phyloP scores from a whole-genome alignment of 2,888 invertebrate species.

The Acronicta aceris region DNA sequence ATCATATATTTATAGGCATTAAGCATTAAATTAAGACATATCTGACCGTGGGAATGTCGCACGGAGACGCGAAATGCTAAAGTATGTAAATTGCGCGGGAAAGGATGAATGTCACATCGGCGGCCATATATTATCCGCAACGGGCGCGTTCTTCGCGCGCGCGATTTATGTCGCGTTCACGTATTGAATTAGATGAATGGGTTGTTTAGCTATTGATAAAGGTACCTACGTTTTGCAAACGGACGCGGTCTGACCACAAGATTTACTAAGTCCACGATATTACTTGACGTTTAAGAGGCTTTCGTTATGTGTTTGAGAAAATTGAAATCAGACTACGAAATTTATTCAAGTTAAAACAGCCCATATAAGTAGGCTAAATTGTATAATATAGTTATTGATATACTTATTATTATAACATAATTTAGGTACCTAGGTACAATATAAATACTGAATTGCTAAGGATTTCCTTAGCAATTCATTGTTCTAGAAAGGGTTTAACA shows the following conservation, averaged over 20 bases:
- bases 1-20: conserved; percentile 26
- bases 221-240: conserved; percentile 29
- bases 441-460: too few relatives aligned
- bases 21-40: conserved; percentile 58
- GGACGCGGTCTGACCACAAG: conserved; percentile 35
- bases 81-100: conserved; percentile 74
- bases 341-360: too few relatives aligned
- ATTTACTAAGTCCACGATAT: conserved; percentile 34
- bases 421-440: too few relatives aligned
- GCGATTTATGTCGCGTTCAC: conserved; percentile 62
- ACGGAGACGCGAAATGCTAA: conserved; percentile 58
- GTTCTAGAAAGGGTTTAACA: too few relatives aligned
- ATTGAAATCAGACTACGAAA: background rate
- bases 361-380: too few relatives aligned
- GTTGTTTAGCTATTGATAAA: conserved; percentile 58
- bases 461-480: too few relatives aligned
- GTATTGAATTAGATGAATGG: conserved; percentile 69
- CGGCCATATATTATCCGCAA: conserved; percentile 67
- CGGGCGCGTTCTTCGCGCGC: conserved; percentile 54
- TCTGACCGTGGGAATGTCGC: conserved; percentile 67
- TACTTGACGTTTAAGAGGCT: conserved; percentile 29
- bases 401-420: too few relatives aligned
- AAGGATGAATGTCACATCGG: conserved; percentile 68
- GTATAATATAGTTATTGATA: too few relatives aligned
- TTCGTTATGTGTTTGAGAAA: conserved; percentile 7